Evolutionary conservation across 2,113 vertebrate species (phyloP).

Genomic region (Coptodon bakossiorum): DNA sequence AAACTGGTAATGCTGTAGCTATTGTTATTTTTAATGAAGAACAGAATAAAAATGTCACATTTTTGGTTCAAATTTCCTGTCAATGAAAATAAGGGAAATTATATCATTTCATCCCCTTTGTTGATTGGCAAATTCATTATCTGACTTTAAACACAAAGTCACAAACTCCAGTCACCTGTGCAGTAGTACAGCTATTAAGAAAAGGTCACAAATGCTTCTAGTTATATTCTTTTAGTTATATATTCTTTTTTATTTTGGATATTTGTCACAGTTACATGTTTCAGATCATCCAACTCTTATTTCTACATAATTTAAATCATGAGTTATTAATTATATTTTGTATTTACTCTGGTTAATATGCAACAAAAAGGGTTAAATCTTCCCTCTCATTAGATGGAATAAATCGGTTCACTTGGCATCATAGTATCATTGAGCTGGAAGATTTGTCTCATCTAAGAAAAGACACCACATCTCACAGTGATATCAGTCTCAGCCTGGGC

Average conservation of each 20-base stretch:
- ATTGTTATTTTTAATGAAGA: background rate
- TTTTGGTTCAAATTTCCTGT: background rate
- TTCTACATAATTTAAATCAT: background rate
- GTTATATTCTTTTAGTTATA: background rate
- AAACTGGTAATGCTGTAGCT: background rate
- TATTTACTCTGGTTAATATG: background rate
- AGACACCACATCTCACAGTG: background rate
- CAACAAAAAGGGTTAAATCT: background rate
- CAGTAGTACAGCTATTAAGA: background rate
- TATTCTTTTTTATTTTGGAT: background rate
- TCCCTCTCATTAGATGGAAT: background rate
- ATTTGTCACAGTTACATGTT: background rate
- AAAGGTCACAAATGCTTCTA: background rate
- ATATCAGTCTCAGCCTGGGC: background rate
- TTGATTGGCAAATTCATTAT: background rate
- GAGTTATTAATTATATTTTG: background rate
- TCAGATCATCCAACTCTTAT: background rate
- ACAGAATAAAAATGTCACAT: background rate
- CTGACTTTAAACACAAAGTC: background rate
- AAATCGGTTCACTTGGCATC: background rate
- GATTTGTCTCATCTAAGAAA: background rate
- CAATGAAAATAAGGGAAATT: background rate
- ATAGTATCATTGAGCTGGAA: background rate
- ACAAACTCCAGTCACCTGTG: background rate
- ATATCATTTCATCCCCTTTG: background rate